These are phyloP conservation scores for Oeneis ivallda DNA, from an alignment of 2,888 invertebrate species.

Conservation along the genomic window DNA sequence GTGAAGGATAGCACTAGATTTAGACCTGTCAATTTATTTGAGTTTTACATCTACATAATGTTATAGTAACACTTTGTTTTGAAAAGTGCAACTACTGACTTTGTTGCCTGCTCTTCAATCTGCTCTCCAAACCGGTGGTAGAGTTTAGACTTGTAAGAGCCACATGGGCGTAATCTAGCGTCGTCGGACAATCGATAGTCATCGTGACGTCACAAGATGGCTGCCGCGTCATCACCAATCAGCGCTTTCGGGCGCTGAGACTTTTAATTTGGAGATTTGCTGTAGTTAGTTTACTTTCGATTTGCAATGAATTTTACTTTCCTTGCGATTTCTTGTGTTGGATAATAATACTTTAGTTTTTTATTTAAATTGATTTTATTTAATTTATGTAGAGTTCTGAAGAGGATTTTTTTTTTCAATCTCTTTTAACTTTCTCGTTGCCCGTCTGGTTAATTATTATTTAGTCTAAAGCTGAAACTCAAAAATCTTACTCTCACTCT, in stretches of 20 bases:
- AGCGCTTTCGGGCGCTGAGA: constrained; percentile 39
- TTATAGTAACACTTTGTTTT: too few relatives aligned
- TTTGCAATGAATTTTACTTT: constrained; percentile 6
- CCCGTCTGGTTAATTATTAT: too few relatives aligned
- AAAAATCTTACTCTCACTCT: too few relatives aligned
- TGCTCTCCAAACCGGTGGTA: too few relatives aligned
- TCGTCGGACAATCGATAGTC: constrained; percentile 29
- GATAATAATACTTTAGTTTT: neutral
- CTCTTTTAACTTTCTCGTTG: neutral
- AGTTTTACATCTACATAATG: too few relatives aligned
- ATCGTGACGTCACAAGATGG: constrained; percentile 48
- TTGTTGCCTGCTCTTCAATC: too few relatives aligned
- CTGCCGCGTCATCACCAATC: constrained; percentile 45
- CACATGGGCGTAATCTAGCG: too few relatives aligned
- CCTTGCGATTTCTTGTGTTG: neutral
- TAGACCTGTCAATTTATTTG: too few relatives aligned
- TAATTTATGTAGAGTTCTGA: neutral
- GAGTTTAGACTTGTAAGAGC: too few relatives aligned
- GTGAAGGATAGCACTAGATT: too few relatives aligned
- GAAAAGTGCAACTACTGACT: too few relatives aligned
- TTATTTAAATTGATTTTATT: constrained; percentile 1
- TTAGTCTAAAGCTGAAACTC: too few relatives aligned
- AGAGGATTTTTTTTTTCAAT: neutral
- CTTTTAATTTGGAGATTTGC: constrained; percentile 14
- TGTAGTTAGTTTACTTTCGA: constrained; percentile 10